Base-by-base conservation (phyloP, 1,140 invertebrate species). In the Steinernema feltiae region DNA sequence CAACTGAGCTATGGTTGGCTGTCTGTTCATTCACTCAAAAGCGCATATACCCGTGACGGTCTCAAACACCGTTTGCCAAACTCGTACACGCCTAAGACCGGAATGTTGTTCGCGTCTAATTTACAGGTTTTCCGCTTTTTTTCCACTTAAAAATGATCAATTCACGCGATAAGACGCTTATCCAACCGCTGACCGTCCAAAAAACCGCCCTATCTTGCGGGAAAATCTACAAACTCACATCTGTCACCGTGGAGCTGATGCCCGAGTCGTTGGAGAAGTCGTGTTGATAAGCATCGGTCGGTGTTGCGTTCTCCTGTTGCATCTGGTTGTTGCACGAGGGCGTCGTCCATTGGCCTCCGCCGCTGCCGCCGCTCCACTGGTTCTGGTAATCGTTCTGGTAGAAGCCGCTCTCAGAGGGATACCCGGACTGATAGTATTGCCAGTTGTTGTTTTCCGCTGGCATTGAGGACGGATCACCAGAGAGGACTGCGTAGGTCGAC, bases 381-480 rank as follows among this genome's bases (percentile, higher is more conserved):
- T 63, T 63, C 24, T 63, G 53, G 53, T 63, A 63, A 21, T 63
- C 53, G 53, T 7, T 7, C 53, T 63, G 53, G 53, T 63, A 63
- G 53, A 17, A 63, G 12, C 53, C 53, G 53, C 24, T 63, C 15
- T 63, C 53, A 21, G 53, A 63, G 24, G 53, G 53, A 27, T 63
- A 63, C 15, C 53, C 53, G 15, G 15, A 27, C 3, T 63, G 15
- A 21, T 63, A 63, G 53, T 63, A 63, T 7, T 63, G 7, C 53
- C 53, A 63, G 53, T 63, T 63, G 53, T 27, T 63, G 53, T 27
- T 63, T 7, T 63, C 53, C 12, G 53, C 15, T 21, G 24, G 2
- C 15, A n/a, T 27, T n/a, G n/a, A n/a, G n/a, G n/a, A n/a, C 3
- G 12, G 53, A 21, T 63, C 53, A 17, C 53, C 53, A 17, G 53